Conservation (phyloP, 2,888 invertebrate genomes). For the Lomographa bimaculata region DNA sequence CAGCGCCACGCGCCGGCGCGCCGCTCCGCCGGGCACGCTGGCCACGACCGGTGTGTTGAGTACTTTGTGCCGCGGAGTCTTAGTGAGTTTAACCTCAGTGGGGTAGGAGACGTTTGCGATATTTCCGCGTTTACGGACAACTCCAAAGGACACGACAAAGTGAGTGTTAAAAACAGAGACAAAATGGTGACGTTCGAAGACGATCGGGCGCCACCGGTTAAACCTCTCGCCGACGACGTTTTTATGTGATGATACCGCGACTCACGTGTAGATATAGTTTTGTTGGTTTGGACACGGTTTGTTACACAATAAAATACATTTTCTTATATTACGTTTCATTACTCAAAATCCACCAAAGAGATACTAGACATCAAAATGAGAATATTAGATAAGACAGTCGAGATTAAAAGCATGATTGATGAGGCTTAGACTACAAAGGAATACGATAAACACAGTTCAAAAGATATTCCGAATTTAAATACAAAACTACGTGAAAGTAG, state of each 20-base stretch:
- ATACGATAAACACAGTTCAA: constrained; percentile 6
- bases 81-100: constrained; percentile 91
- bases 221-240: constrained; percentile 85
- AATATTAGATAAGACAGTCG: constrained; percentile 21
- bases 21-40: constrained; percentile 68
- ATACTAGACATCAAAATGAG: constrained; percentile 9
- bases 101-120: constrained; percentile 64
- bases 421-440: constrained; percentile 19
- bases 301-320: constrained; percentile 62
- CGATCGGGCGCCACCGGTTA: constrained; percentile 76
- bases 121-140: constrained; percentile 37
- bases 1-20: constrained; percentile 38
- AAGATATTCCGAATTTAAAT: constrained; percentile 18
- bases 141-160: constrained; percentile 51
- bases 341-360: constrained; percentile 15
- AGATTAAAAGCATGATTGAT: constrained; percentile 29
- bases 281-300: constrained; percentile 57
- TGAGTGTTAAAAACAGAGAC: constrained; percentile 81
- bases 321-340: constrained; percentile 32
- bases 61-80: constrained; percentile 93
- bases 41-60: constrained; percentile 88
- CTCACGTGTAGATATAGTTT: constrained; percentile 41
- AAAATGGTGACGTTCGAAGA: constrained; percentile 93
- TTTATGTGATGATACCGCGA: constrained; percentile 87
- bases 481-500: constrained; percentile 1